Evolutionary conservation across 2,888 invertebrate species (phyloP).

Genomic region (Agonopterix heracliana): DNA sequence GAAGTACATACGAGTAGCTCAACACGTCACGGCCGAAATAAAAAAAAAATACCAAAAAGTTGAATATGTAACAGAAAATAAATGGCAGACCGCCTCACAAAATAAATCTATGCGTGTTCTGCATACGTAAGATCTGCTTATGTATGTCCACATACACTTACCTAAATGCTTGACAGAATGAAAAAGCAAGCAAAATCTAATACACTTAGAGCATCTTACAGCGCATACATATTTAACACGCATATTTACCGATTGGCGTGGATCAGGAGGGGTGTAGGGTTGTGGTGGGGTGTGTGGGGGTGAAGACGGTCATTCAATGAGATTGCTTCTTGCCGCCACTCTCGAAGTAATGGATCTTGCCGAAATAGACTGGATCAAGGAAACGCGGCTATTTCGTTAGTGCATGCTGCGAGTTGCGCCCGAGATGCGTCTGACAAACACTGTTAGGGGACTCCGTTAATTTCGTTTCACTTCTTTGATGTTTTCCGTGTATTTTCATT

Average conservation of each 20-base stretch:
- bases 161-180: constrained; percentile 62
- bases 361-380: constrained; percentile 73
- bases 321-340: constrained; percentile 76
- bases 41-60: too few relatives aligned
- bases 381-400: constrained; percentile 58
- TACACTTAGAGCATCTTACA: constrained; percentile 73
- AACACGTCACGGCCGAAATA: too few relatives aligned
- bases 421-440: too few relatives aligned
- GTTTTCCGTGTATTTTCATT: too few relatives aligned
- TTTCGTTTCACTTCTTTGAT: too few relatives aligned
- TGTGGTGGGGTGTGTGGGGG: constrained; percentile 35
- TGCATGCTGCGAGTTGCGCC: constrained; percentile 20
- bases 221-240: constrained; percentile 76
- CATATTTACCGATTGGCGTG: constrained; percentile 75
- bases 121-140: constrained; percentile 47
- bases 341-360: constrained; percentile 74
- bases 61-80: too few relatives aligned
- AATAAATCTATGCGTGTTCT: constrained; percentile 44
- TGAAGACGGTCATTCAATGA: constrained; percentile 76
- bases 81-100: constrained; percentile 2
- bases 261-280: constrained; percentile 48
- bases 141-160: constrained; percentile 33
- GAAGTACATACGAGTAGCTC: too few relatives aligned
- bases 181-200: constrained; percentile 73
- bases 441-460: too few relatives aligned